phyloP scores from a whole-genome alignment of 2,888 invertebrate species.

The Altica lythri region DNA sequence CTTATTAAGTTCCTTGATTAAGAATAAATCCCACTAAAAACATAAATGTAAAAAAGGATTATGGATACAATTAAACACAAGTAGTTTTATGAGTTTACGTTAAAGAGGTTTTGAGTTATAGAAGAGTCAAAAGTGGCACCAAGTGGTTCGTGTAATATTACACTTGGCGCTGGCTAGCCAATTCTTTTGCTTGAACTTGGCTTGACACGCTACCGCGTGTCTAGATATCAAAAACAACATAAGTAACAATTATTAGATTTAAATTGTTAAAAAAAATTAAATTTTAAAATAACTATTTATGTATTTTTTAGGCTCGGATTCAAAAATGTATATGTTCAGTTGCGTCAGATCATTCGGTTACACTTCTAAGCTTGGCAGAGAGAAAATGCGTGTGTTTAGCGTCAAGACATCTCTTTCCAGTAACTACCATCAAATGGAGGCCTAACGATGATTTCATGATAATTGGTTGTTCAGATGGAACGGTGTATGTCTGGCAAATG shows the following conservation, averaged over 20 bases:
- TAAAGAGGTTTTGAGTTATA: too few relatives aligned
- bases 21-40: too few relatives aligned
- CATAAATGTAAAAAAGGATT: too few relatives aligned
- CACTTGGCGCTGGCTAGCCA: too few relatives aligned
- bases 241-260: neutral
- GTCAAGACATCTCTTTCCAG: slow-evolving; percentile 90
- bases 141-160: too few relatives aligned
- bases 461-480: slow-evolving; percentile 95
- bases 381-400: slow-evolving; percentile 94
- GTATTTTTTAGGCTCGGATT: slow-evolving; percentile 75
- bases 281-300: slow-evolving; percentile 5
- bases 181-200: too few relatives aligned
- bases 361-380: slow-evolving; percentile 88
- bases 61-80: too few relatives aligned
- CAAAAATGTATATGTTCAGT: slow-evolving; percentile 96
- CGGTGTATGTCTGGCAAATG: slow-evolving; percentile 99
- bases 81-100: too few relatives aligned
- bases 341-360: slow-evolving; percentile 97
- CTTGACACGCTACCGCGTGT: too few relatives aligned
- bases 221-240: too few relatives aligned
- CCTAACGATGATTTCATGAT: slow-evolving; percentile 98
- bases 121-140: too few relatives aligned
- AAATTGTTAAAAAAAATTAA: neutral
- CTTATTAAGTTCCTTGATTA: too few relatives aligned
- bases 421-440: slow-evolving; percentile 93